Evolutionary conservation across 1,140 invertebrate species (phyloP), one percentile per base, ranked within the genome.

Genomic region (Drosophila carrolli): DNA sequence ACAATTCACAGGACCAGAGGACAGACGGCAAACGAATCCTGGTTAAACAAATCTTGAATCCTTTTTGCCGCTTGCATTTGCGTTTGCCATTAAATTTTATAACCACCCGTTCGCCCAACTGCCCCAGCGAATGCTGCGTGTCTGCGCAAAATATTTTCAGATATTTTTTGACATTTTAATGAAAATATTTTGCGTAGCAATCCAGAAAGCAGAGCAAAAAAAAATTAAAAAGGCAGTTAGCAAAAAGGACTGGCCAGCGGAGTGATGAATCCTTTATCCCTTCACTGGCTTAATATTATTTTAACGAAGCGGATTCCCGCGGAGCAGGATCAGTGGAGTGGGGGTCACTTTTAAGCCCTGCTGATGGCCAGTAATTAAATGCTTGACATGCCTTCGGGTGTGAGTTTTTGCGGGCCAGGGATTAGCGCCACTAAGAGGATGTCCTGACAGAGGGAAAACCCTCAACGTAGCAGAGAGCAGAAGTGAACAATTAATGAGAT

Each of bases 361-460:
- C 83, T 88, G 83, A 88, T 88, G 83, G 79, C 51, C 84, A 88
- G 83, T 88, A 88, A 88, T 89, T 88, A 88, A 88, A 88, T 88
- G 83, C 84, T 88, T 88, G 83, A 88, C 83, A 88, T 88, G 76
- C 84, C 82, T 5, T 50, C 19, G 48, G 77, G 81, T 74, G 61
- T 81, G 81, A 71, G 81, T 62, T 60, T 58, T 46, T 55, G 58
- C 58, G 38, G 44, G 50, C 55, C 62, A 53, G 47, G 80, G 80
- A 83, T 83, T 83, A 83, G 81, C 57, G 70, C 23, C 58, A 38
- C 48, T 57, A 71, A 71, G 72, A 65, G 75, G 46, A 48, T 43
- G 48, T 51, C 48, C 43, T 2, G 55, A 41, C 47, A 14, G 19
- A 11, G 37, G 6, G 40, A 41, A 56, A 77, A 50, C 46, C 68